Evolutionary conservation across 1,140 invertebrate species (phyloP), one percentile per base, ranked within the genome.

Genomic region (Atta cephalotes): DNA sequence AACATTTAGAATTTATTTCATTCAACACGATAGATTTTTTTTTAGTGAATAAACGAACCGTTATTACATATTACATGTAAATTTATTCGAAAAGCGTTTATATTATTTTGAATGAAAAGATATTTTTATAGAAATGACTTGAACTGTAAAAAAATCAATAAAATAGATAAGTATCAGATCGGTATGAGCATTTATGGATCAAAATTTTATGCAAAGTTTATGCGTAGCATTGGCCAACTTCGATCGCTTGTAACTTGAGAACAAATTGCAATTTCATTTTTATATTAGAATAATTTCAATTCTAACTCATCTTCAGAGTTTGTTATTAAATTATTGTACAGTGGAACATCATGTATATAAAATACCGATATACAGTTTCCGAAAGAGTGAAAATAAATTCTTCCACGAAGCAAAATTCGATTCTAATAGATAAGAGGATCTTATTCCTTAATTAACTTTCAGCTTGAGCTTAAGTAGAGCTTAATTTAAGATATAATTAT

Each of bases 391-490:
- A 81, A 71, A 81, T 71, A 39, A 58, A 71, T 68, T n/a, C 3
- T 25, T 6, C 21, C 7, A n/a, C 6, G 14, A 39, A 56, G 21
- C 21, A 58, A 81, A 21, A 35, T 56, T 70, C n/a, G 14, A 70
- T 1, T 0, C n/a, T 70, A 25, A 68, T 80, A 80, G 9, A 12
- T 45, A 49, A 39, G 14, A 70, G 51, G 31, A 45, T 81, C 51
- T 56, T 45, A 81, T 81, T 68, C 7, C 35, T 71, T 81, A 58
- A 81, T 81, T 81, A 71, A 71, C 31, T 81, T 81, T 6, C 21
- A 31, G 31, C 31, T 31, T 45, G 31, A 1, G 39, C 51, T 81
- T 58, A 39, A 51, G n/a, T 56, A 81, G 53, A 60, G 16, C 35
- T 71, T 58, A 81, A 81, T 45, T 70, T 81, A 49, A 56, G 28